Evolutionary conservation across 2,797 vertebrate genomes (phyloP).

Genomic region (Vipera ursinii): DNA sequence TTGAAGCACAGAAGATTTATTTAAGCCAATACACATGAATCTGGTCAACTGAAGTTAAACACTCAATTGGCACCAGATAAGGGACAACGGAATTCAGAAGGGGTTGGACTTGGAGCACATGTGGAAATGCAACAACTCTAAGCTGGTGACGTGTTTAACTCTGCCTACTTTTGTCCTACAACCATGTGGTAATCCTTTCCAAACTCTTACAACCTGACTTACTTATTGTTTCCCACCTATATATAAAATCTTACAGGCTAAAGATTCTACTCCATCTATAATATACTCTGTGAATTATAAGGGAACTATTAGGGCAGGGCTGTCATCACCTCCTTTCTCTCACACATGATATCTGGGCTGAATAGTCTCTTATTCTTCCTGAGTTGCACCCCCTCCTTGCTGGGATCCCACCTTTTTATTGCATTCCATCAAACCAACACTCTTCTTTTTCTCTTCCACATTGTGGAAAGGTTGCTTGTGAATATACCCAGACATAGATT

Average conservation of each 20-base stretch:
- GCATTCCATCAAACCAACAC: not conserved
- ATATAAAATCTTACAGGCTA: not conserved
- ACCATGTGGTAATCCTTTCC: not conserved
- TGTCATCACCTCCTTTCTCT: too few species aligned
- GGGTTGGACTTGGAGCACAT: not conserved
- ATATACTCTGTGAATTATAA: too few species aligned
- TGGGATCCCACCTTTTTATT: too few species aligned
- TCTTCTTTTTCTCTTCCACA: not conserved
- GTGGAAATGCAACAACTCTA: not conserved
- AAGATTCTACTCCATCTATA: too few species aligned
- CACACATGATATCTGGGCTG: too few species aligned
- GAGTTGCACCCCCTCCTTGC: too few species aligned
- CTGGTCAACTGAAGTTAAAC: not conserved
- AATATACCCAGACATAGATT: not conserved
- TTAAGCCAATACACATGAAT: not conserved
- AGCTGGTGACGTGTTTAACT: not conserved
- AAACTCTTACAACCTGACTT: not conserved
- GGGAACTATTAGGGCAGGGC: too few species aligned
- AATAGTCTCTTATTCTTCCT: too few species aligned
- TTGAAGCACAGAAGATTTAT: not conserved
- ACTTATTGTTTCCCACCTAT: not conserved
- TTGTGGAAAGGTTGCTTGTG: not conserved
- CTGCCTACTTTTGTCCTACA: not conserved
- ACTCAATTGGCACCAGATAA: not conserved
- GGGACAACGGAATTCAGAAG: not conserved